These are phyloP conservation scores for Heliconius eleuchia DNA, from an alignment of 1,140 invertebrate genomes.

Conservation along the genomic window DNA sequence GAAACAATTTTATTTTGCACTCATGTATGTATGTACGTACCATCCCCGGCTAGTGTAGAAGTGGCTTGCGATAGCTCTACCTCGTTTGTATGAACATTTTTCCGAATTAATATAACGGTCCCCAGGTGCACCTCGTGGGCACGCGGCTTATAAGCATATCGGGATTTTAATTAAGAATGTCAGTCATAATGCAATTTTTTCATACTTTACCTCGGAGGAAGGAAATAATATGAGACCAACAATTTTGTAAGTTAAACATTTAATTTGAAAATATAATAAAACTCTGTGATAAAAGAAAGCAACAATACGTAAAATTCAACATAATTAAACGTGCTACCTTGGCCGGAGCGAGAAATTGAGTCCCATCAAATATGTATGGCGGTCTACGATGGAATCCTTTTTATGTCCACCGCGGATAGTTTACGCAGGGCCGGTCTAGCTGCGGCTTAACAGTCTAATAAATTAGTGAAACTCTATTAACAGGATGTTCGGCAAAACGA, in stretches of 20 bases:
- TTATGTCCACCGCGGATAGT: conserved; percentile 72
- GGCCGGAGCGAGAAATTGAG: conserved; percentile 64
- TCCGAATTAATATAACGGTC: conserved; percentile 62
- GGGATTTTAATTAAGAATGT: conserved; percentile 74
- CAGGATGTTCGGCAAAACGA: conserved; percentile 79
- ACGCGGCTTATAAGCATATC: conserved; percentile 68
- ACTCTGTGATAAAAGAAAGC: conserved; percentile 29
- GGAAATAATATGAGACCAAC: conserved; percentile 20
- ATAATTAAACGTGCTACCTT: conserved; percentile 71
- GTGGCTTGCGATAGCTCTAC: conserved; percentile 40
- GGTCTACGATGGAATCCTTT: conserved; percentile 75
- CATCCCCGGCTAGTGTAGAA: conserved; percentile 37
- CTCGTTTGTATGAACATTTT: conserved; percentile 53
- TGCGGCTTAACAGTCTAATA: conserved; percentile 76
- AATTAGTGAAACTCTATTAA: conserved; percentile 82
- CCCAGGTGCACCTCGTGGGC: conserved; percentile 62
- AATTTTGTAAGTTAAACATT: conserved; percentile 14
- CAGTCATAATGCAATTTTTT: conserved; percentile 60
- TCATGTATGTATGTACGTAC: conserved; percentile 20
- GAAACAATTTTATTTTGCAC: conserved; percentile 47
- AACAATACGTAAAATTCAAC: conserved; percentile 66
- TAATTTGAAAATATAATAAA: conserved; percentile 6
- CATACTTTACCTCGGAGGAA: conserved; percentile 29
- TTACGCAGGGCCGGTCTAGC: conserved; percentile 66
- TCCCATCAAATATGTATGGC: conserved; percentile 76